phyloP scores from a whole-genome alignment of 2,797 vertebrate species.

The Prionace glauca region DNA sequence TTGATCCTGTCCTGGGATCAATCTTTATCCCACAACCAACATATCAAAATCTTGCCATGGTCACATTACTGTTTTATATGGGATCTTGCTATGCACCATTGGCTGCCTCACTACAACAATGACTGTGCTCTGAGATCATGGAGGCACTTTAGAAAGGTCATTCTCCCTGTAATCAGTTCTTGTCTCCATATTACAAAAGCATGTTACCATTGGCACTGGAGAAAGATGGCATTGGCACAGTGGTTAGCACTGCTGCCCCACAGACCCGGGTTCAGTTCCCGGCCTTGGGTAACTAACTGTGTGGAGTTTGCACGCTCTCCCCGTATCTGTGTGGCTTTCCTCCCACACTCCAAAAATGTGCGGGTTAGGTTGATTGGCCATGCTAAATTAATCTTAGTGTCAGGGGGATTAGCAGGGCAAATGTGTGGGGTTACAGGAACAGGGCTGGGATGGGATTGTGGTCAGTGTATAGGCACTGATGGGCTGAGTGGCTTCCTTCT shows the following conservation, averaged over 20 bases:
- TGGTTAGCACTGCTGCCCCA: neutral
- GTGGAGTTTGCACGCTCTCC: no score
- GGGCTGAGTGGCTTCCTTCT: no score
- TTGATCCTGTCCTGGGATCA: neutral
- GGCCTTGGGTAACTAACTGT: no score
- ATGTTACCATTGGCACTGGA: neutral
- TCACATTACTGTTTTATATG: neutral
- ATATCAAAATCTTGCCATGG: neutral
- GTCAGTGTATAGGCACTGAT: no score
- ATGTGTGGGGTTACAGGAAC: no score
- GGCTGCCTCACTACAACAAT: neutral
- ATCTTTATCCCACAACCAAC: neutral
- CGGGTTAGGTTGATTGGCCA: no score
- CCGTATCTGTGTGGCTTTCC: no score
- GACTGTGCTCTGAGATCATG: neutral
- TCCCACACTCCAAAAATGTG: no score
- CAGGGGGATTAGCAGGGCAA: no score
- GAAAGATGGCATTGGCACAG: neutral
- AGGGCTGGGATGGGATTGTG: no score
- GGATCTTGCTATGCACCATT: neutral
- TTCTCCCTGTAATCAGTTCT: neutral
- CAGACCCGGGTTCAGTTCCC: no score
- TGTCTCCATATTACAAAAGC: neutral
- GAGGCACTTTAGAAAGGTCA: neutral
- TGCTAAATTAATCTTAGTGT: no score